Evolutionary conservation across 2,797 vertebrate genomes (phyloP).

Genomic region (Hypotaenidia okinawae): DNA sequence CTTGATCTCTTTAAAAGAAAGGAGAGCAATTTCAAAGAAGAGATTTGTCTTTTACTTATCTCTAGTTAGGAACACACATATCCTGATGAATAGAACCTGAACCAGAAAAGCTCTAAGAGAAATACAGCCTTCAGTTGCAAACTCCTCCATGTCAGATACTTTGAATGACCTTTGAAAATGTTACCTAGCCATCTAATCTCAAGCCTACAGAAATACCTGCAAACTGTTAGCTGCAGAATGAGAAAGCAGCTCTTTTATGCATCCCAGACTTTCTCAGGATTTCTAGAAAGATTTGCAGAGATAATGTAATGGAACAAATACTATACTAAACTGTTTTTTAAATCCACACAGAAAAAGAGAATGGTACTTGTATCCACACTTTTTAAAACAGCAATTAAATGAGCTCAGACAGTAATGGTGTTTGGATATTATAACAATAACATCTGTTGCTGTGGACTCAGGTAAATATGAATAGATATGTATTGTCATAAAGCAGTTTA

Average conservation of each 20-base stretch:
- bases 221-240: neutral
- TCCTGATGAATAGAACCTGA: neutral
- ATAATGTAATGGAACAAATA: neutral
- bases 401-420: neutral
- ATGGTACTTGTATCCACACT: neutral
- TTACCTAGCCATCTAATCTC: constrained; percentile 28
- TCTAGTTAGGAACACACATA: neutral
- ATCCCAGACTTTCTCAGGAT: neutral
- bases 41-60: neutral
- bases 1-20: neutral
- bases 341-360: neutral
- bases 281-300: constrained; percentile 28
- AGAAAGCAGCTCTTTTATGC: neutral
- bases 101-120: neutral
- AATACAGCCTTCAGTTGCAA: neutral
- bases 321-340: neutral
- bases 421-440: neutral
- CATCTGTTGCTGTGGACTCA: neutral
- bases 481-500: neutral
- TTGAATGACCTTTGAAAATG: constrained; percentile 49
- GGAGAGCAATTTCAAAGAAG: neutral
- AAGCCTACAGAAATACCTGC: constrained; percentile 25
- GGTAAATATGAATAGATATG: neutral
- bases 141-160: neutral
- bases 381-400: constrained; percentile 15